Evolutionary conservation across 2,888 invertebrate genomes (phyloP), one percentile per base, ranked within the genome.

Genomic region (Netelia melanura): DNA sequence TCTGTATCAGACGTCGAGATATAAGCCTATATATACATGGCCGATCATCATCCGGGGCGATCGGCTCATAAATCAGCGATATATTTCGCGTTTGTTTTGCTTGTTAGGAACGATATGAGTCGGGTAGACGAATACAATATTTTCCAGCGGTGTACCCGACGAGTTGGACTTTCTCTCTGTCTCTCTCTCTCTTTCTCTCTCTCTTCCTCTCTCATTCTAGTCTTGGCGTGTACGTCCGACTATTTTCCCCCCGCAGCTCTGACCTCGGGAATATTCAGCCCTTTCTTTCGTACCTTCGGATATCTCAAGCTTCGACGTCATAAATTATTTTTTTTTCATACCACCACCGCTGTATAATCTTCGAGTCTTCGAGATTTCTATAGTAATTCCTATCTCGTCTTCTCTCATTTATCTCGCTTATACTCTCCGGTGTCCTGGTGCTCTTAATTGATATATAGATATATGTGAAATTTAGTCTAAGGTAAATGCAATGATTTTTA

Each of bases 51-150:
- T 79, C 43, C 82, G 52, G 75, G 52, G 75, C 86, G 84, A 83
- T 80, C 85, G 84, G 86, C 87, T 87, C 89, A 89, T 91, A 91
- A 91, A 91, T 91, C 91, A 91, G 78, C 87, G 85, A 90, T 90
- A 89, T 89, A 89, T 89, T 87, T 89, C 88, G 89, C 90, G 88
- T 90, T 79, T 90, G 91, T 91, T 91, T 91, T 91, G 91, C 91
- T 90, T 89, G 90, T 91, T 91, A 90, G 88, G 83, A 87, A 84
- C 87, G 83, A 82, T 88, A 88, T 87, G 85, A 85, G 81, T 81
- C 70, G 80, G 72, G 74, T 5, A 30, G 58, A 54, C 25, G 43
- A 68, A 54, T 65, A 67, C 80, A 52, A 61, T 70, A 48, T 67
- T 62, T 84, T 65, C 56, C 72, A 25, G 56, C 71, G 30, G 64